phyloP scores from a whole-genome alignment of 2,797 vertebrate genomes.

The Masticophis lateralis region DNA sequence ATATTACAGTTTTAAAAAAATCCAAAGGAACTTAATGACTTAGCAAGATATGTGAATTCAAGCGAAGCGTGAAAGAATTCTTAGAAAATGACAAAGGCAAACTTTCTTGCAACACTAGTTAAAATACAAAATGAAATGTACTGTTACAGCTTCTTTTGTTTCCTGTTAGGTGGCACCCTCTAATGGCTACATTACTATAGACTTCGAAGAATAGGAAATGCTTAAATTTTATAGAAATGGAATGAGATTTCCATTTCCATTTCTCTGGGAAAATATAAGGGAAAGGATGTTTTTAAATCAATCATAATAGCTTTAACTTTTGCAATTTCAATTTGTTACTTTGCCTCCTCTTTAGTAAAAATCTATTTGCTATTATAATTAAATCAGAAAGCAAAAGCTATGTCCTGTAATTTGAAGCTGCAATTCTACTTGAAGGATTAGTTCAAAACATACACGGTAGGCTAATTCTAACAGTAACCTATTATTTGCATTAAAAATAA shows the following conservation, averaged over 20 bases:
- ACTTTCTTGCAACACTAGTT: not conserved
- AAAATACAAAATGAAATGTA: not conserved
- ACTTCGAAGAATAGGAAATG: not conserved
- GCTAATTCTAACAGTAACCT: not conserved
- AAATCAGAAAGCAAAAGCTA: not conserved
- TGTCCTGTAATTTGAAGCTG: not conserved
- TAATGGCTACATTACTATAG: not conserved
- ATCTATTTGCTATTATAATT: not conserved
- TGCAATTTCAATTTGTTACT: not conserved
- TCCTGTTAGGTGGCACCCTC: not conserved
- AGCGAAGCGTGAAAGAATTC: not conserved
- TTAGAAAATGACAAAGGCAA: not conserved
- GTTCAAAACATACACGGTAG: not conserved
- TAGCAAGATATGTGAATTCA: not conserved
- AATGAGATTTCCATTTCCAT: not conserved
- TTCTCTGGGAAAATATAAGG: not conserved
- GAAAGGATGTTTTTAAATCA: not conserved
- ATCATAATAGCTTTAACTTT: not conserved
- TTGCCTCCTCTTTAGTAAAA: not conserved
- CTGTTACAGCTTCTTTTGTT: not conserved
- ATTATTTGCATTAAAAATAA: not conserved
- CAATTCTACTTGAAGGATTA: not conserved
- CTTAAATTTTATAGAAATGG: not conserved
- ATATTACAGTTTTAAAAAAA: not conserved
- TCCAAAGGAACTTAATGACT: not conserved